Conservation (phyloP, 2,113 vertebrate genomes). For the Raja brachyura region DNA sequence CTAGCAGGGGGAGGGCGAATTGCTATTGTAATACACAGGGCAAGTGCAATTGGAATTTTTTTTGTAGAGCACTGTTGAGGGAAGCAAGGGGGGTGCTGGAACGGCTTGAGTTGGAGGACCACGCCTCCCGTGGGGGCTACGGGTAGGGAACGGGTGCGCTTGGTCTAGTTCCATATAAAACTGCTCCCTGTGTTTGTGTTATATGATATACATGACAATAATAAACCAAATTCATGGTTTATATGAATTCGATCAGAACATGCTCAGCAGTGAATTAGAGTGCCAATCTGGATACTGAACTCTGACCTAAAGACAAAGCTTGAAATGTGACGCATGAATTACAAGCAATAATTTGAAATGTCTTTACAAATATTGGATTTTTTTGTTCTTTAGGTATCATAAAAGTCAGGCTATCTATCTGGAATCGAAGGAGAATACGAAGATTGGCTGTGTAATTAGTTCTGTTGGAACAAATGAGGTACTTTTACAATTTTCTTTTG, state of each 20-base stretch:
- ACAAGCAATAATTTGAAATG: neutral
- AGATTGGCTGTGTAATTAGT: conserved; percentile 97
- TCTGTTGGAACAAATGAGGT: conserved; percentile 96
- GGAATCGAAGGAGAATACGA: conserved; percentile 96
- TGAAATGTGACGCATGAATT: neutral
- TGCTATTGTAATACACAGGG: too few species aligned
- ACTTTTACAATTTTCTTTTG: conserved; percentile 49
- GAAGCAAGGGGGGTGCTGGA: too few species aligned
- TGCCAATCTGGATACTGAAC: neutral
- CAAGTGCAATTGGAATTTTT: too few species aligned
- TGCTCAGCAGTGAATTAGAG: neutral
- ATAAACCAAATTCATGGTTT: too few species aligned
- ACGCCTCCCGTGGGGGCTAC: too few species aligned
- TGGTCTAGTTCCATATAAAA: too few species aligned
- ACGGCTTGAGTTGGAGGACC: too few species aligned
- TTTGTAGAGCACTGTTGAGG: too few species aligned
- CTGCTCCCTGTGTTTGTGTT: too few species aligned
- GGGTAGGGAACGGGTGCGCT: too few species aligned
- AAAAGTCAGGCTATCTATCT: conserved; percentile 97
- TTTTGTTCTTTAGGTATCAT: conserved; percentile 74
- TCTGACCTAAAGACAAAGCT: neutral
- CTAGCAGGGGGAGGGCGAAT: too few species aligned
- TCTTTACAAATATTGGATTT: neutral
- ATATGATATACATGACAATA: too few species aligned
- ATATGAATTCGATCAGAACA: neutral